Conservation (phyloP, 1,140 invertebrate species). For the Apis florea region DNA sequence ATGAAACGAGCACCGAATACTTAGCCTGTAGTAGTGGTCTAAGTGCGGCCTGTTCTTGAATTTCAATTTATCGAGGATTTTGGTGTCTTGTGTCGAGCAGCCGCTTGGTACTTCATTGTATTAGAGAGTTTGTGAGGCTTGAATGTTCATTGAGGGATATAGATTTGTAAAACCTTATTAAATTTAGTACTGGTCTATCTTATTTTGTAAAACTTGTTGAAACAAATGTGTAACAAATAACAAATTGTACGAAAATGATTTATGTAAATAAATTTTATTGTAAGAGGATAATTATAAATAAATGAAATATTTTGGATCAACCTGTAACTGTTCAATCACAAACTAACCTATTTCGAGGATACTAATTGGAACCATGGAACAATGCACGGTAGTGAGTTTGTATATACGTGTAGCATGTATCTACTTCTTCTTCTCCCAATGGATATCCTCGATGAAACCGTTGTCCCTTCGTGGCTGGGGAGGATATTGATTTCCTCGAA, state of each 20-base stretch:
- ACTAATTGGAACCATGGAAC: neutral
- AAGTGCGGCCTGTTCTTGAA: neutral
- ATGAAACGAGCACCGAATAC: constrained; percentile 56
- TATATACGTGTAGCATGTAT: neutral
- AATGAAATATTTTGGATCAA: neutral
- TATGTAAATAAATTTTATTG: no score
- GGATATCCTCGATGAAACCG: constrained; percentile 3
- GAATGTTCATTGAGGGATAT: no score
- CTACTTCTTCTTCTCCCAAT: neutral
- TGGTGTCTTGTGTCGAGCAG: neutral
- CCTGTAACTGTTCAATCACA: neutral
- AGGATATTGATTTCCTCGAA: constrained; percentile 66
- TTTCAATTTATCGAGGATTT: constrained; percentile 14
- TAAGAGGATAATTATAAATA: no score
- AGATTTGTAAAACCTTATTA: no score
- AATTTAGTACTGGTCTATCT: no score
- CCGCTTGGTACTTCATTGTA: no score
- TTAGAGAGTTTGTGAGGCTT: neutral
- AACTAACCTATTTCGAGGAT: neutral
- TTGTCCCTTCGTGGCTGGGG: constrained; percentile 40
- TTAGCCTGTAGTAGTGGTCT: neutral
- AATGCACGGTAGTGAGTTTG: neutral
- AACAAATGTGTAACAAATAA: no score
- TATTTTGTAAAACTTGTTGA: no score
- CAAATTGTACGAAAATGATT: no score